phyloP scores from a whole-genome alignment of 2,888 invertebrate species.

The Coleophora flavipennella region DNA sequence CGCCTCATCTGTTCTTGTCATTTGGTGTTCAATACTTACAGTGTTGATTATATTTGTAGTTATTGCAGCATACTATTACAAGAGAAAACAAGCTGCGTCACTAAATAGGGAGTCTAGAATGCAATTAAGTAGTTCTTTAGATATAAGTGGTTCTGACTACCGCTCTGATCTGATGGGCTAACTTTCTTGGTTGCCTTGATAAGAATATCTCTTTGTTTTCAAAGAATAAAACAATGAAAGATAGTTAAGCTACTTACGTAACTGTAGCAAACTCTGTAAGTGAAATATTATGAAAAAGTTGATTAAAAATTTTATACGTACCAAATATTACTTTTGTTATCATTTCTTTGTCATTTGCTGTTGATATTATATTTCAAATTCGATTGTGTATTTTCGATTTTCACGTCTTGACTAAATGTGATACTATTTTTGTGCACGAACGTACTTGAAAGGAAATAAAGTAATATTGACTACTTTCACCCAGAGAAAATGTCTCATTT shows the following conservation, averaged over 20 bases:
- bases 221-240: slow-evolving; percentile 3
- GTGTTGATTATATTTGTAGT: slow-evolving; percentile 18
- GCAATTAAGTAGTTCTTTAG: slow-evolving; percentile 31
- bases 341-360: too few relatives aligned
- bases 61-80: background rate
- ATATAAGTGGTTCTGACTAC: slow-evolving; percentile 32
- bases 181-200: background rate
- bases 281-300: background rate
- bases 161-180: slow-evolving; percentile 23
- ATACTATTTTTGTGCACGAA: too few relatives aligned
- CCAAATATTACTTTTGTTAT: background rate
- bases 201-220: background rate
- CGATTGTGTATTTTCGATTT: too few relatives aligned
- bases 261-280: background rate
- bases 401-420: too few relatives aligned
- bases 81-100: slow-evolving; percentile 5
- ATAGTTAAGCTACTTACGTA: slow-evolving; percentile 8
- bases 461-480: too few relatives aligned
- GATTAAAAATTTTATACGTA: background rate
- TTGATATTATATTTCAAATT: too few relatives aligned
- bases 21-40: slow-evolving; percentile 26
- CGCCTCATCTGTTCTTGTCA: slow-evolving; percentile 16
- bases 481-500: too few relatives aligned
- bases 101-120: slow-evolving; percentile 24
- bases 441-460: too few relatives aligned